Percentiles rank a stretch among this genome's conserved stretches.
phyloP scores from a whole-genome alignment of 2,888 invertebrate species.

The Steinernema hermaphroditum region DNA sequence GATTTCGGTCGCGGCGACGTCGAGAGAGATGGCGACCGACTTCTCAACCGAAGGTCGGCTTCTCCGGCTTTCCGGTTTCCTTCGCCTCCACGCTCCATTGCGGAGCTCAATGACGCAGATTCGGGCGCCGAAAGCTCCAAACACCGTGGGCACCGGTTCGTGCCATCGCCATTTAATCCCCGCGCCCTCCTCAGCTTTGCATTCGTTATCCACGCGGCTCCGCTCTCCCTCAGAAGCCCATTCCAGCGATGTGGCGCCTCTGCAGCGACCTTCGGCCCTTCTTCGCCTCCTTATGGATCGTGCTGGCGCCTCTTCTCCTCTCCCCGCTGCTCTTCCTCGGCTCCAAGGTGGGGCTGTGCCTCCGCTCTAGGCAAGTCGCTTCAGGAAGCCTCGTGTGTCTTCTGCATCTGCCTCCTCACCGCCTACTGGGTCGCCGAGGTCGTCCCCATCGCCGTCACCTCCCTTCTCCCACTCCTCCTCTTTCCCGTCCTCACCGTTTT shows the following conservation, averaged over 20 bases:
- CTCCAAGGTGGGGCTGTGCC: neutral
- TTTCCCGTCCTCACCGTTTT: conserved; percentile 56
- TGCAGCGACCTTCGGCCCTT: conserved; percentile 18
- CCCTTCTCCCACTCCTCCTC: conserved; percentile 53
- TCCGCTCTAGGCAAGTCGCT: neutral
- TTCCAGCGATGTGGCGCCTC: conserved; percentile 6
- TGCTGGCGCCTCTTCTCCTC: conserved; percentile 47
- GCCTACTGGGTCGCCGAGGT: conserved; percentile 35
- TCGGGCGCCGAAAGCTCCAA: neutral
- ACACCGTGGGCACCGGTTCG: conserved; percentile 13
- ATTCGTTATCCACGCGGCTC: conserved; percentile 2
- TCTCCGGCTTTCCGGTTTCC: neutral
- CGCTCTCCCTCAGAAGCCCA: neutral
- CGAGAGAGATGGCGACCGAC: neutral
- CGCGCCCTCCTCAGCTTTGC: conserved; percentile 17
- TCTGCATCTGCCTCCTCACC: conserved; percentile 18
- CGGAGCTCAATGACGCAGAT: neutral
- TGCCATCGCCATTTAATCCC: conserved; percentile 24
- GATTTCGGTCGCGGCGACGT: conserved; percentile 4
- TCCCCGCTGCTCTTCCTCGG: conserved; percentile 43
- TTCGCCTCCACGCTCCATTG: conserved; percentile 2
- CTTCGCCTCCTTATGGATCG: conserved; percentile 27
- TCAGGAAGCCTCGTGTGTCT: conserved; percentile 14
- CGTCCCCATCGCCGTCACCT: conserved; percentile 54
- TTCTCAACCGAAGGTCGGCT: neutral